A percentile compares a stretch with the other conserved stretches of the same genome.
Conservation (phyloP, 2,797 vertebrate species). For the Pangasius sanitwongsei region DNA sequence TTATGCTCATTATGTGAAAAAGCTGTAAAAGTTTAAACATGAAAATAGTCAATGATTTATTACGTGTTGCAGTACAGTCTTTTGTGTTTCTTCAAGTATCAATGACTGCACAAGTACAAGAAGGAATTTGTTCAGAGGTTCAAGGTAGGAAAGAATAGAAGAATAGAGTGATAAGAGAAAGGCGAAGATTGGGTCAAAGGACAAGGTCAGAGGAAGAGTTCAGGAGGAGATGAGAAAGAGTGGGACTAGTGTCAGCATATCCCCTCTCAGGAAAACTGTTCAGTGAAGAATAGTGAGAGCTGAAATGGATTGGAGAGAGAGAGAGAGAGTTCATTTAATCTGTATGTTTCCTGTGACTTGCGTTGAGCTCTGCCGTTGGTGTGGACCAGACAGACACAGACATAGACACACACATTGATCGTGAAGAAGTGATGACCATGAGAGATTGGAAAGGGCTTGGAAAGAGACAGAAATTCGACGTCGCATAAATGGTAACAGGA, state of each 20-base stretch:
- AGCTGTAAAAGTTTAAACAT: neutral
- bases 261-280: constrained; percentile 52
- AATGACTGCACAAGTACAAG: neutral
- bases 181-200: constrained; percentile 42
- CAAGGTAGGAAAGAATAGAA: neutral
- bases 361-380: neutral
- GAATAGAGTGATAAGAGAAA: constrained; percentile 52
- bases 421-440: neutral
- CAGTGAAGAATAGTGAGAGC: constrained; percentile 43
- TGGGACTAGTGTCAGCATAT: constrained; percentile 60
- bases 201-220: constrained; percentile 55
- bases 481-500: constrained; percentile 10
- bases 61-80: neutral
- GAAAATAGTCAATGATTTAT: neutral
- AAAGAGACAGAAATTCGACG: neutral
- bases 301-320: neutral
- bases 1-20: neutral
- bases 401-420: neutral
- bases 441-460: neutral
- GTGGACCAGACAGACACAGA: constrained; percentile 15
- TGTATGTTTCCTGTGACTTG: constrained; percentile 3
- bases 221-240: neutral
- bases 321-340: neutral
- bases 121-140: neutral
- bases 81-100: neutral